Conservation (phyloP, 1,140 invertebrate genomes). For the Aphidius gifuensis region DNA sequence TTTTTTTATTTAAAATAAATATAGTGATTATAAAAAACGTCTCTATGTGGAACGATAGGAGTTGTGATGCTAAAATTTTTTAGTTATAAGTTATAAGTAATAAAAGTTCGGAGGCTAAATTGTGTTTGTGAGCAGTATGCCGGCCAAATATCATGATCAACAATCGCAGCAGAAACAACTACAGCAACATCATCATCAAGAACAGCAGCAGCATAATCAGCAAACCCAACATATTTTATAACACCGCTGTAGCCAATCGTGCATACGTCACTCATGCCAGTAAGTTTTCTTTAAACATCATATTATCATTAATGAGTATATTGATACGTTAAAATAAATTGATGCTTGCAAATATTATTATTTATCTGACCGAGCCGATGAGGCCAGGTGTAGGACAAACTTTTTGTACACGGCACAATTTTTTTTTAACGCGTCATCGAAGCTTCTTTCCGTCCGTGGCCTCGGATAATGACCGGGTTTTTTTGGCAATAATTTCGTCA, state of each 20-base stretch:
- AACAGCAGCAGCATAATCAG: constrained; percentile 28
- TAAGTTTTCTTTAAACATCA: constrained; percentile 28
- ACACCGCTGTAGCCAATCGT: constrained; percentile 35
- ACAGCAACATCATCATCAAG: too few species aligned
- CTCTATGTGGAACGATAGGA: constrained; percentile 43
- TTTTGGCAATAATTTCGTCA: too few species aligned
- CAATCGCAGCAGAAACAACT: too few species aligned
- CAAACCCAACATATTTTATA: constrained; percentile 35
- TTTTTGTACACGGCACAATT: too few species aligned
- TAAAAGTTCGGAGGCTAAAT: constrained; percentile 34
- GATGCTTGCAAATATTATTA: too few species aligned
- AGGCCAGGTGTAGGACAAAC: too few species aligned
- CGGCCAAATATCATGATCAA: constrained; percentile 41
- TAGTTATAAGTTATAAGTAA: too few species aligned
- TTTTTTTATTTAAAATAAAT: neutral
- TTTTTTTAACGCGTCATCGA: too few species aligned
- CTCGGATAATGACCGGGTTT: too few species aligned
- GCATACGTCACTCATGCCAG: constrained; percentile 38
- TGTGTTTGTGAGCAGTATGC: constrained; percentile 41
- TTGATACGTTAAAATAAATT: too few species aligned
- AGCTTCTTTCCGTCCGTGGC: too few species aligned
- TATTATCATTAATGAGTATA: neutral
- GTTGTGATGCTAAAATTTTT: constrained; percentile 34
- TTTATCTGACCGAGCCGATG: too few species aligned
- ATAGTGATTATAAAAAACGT: neutral